phyloP scores from a whole-genome alignment of 2,797 vertebrate genomes.

The Buphagus erythrorhynchus region DNA sequence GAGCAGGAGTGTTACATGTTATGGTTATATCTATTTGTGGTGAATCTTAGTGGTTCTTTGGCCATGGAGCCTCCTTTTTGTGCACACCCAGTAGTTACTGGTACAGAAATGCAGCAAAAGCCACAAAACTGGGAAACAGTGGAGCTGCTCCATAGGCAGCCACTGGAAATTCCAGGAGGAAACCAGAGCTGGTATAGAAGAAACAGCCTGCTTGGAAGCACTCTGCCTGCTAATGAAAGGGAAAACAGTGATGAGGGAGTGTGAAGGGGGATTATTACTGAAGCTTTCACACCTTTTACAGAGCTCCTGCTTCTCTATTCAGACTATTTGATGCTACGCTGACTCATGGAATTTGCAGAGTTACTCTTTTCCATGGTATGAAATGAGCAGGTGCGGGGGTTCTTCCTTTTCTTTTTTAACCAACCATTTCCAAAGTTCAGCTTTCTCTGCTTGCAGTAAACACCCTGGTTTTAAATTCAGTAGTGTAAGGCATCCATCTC shows the following conservation, averaged over 20 bases:
- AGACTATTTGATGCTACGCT: not conserved
- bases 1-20: not conserved
- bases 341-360: conserved; percentile 16
- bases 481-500: not conserved
- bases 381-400: not conserved
- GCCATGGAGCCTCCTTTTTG: not conserved
- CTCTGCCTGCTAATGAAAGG: conserved; percentile 3
- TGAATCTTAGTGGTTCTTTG: not conserved
- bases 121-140: not conserved
- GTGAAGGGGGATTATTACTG: not conserved
- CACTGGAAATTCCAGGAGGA: not conserved
- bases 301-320: conserved; percentile 13
- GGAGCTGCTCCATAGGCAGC: not conserved
- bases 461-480: not conserved
- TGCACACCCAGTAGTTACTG: not conserved
- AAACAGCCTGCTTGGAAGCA: not conserved
- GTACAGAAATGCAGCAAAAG: not conserved
- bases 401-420: not conserved
- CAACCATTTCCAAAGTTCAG: not conserved
- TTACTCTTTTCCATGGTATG: not conserved
- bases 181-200: not conserved
- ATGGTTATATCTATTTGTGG: not conserved
- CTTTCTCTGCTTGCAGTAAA: not conserved
- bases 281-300: not conserved
- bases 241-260: not conserved